Conservation (phyloP, 2,888 invertebrate species). For the Neelides folsomi region DNA sequence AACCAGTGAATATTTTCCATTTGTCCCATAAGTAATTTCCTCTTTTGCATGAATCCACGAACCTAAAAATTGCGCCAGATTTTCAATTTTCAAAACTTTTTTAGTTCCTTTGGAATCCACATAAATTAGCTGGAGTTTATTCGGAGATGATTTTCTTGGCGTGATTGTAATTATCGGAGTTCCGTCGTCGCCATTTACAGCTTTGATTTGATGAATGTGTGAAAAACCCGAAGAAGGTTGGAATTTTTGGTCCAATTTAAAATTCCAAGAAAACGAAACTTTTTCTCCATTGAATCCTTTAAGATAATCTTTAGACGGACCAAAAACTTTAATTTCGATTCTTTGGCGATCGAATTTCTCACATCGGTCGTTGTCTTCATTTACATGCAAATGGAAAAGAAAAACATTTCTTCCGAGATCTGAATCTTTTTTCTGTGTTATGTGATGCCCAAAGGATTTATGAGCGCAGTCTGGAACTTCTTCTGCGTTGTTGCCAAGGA, state of each 20-base stretch:
- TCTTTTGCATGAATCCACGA: slow-evolving; percentile 24
- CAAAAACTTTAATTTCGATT: slow-evolving; percentile 19
- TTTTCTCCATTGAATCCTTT: slow-evolving; percentile 17
- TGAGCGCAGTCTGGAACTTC: slow-evolving; percentile 21
- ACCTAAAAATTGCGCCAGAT: slow-evolving; percentile 15
- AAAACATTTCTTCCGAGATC: slow-evolving; percentile 18
- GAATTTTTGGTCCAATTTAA: slow-evolving; percentile 23
- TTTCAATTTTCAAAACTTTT: slow-evolving; percentile 1
- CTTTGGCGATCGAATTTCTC: slow-evolving; percentile 23
- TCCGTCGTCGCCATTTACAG: slow-evolving; percentile 19
- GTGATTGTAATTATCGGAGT: slow-evolving; percentile 25
- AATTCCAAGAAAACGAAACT: slow-evolving; percentile 25
- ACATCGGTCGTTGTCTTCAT: slow-evolving; percentile 25
- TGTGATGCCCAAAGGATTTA: slow-evolving; percentile 13
- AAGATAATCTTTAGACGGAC: slow-evolving; percentile 7
- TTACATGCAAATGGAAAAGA: slow-evolving; percentile 20
- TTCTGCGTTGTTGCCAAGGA: slow-evolving; percentile 16
- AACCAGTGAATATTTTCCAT: slow-evolving; percentile 8
- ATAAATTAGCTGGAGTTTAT: slow-evolving; percentile 12
- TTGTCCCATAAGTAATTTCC: slow-evolving; percentile 12
- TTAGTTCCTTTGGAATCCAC: slow-evolving; percentile 8
- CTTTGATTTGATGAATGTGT: slow-evolving; percentile 29
- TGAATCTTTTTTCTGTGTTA: slow-evolving; percentile 14
- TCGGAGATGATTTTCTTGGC: slow-evolving; percentile 11
- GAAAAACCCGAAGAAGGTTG: slow-evolving; percentile 23